Percentiles rank a stretch among this genome's conserved stretches.
Conservation (phyloP, 2,888 invertebrate genomes). For the Scaptomyza parva region DNA sequence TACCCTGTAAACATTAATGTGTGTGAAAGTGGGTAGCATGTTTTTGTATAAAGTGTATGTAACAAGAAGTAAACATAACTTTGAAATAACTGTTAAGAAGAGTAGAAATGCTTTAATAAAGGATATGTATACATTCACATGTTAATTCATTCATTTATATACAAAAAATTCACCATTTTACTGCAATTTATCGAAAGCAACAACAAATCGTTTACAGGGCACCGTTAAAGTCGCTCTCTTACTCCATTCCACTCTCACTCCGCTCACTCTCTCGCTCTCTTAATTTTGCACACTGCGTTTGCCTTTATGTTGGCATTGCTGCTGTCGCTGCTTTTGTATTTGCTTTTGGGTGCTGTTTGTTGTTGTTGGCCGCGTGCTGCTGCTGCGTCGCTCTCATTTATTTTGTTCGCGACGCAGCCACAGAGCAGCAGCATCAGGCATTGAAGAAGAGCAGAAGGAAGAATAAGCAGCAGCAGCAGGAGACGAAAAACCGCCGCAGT, state of each 20-base stretch:
- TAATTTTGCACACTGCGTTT: neutral
- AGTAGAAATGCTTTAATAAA: too few species aligned
- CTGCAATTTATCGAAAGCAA: too few species aligned
- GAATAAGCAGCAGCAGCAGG: neutral
- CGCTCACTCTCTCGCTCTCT: neutral
- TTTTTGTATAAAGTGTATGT: too few species aligned
- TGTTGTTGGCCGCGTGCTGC: constrained; percentile 37
- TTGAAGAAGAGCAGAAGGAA: neutral
- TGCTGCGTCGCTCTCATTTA: constrained; percentile 60
- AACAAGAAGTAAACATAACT: too few species aligned
- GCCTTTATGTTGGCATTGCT: constrained; percentile 34
- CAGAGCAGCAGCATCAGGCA: constrained; percentile 1
- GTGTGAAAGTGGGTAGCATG: neutral
- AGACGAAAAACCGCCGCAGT: constrained; percentile 56
- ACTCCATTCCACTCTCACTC: neutral
- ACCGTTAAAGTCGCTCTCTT: neutral
- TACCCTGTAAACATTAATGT: neutral
- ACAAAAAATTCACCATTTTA: neutral
- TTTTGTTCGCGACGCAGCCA: constrained; percentile 44
- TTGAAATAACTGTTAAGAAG: too few species aligned
- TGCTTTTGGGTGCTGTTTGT: constrained; percentile 48
- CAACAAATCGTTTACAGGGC: neutral
- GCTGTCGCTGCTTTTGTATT: constrained; percentile 26
- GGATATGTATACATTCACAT: too few species aligned
- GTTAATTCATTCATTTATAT: too few species aligned